A percentile compares a stretch with the other conserved stretches of the same genome.
Conservation (phyloP, 2,888 invertebrate genomes). For the Brachynemurus nebulosus region DNA sequence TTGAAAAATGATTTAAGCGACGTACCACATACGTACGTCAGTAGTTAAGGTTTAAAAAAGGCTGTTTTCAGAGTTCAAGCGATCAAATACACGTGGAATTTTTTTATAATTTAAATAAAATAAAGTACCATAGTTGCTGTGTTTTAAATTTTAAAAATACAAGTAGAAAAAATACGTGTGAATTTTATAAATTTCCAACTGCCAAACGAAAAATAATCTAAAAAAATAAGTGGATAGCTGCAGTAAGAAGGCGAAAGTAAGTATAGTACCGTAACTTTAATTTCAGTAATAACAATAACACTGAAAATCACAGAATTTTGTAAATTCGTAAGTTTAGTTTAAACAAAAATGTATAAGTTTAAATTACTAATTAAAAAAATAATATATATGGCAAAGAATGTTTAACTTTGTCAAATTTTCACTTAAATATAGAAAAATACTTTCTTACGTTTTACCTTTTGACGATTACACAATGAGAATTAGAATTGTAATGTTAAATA, state of each 20-base stretch:
- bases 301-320: no score
- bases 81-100: background rate
- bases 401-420: no score
- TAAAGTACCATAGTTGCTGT: slow-evolving; percentile 7
- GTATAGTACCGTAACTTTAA: background rate
- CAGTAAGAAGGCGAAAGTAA: slow-evolving; percentile 12
- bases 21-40: no score
- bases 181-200: slow-evolving; percentile 12
- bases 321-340: no score
- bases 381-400: no score
- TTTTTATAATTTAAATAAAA: background rate
- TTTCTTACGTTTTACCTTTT: no score
- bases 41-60: background rate
- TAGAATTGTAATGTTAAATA: no score
- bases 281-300: background rate
- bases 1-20: no score
- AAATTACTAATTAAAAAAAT: no score
- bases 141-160: slow-evolving; percentile 12
- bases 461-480: no score
- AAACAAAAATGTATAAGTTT: no score
- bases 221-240: slow-evolving; percentile 12
- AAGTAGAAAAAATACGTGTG: slow-evolving; percentile 7
- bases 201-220: slow-evolving; percentile 9
- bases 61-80: background rate
- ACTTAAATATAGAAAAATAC: no score